Conservation (phyloP, 2,797 vertebrate genomes). For the Vespertilio murinus region DNA sequence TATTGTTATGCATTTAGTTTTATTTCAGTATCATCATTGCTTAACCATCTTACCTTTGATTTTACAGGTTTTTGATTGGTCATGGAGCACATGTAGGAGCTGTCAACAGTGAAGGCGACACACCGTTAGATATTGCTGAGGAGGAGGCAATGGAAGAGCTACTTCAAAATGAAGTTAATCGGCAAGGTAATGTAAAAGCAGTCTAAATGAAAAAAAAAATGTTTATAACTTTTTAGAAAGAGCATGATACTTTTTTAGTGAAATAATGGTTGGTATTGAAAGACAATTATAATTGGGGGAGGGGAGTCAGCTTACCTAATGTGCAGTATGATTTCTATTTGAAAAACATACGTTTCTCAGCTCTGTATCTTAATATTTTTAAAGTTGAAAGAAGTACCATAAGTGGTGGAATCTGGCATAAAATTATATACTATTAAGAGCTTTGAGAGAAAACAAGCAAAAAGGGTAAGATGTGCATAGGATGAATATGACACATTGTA, state of each 20-base stretch:
- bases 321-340: neutral
- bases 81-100: slow-evolving; percentile 96
- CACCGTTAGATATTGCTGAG: slow-evolving; percentile 97
- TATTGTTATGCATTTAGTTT: neutral
- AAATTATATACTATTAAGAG: slow-evolving; percentile 6
- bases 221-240: slow-evolving; percentile 37
- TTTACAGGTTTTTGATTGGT: slow-evolving; percentile 94
- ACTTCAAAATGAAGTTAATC: slow-evolving; percentile 97
- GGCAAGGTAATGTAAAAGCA: slow-evolving; percentile 90
- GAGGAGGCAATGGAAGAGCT: slow-evolving; percentile 99
- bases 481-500: neutral
- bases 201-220: neutral
- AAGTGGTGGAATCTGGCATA: neutral
- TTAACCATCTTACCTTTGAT: slow-evolving; percentile 57
- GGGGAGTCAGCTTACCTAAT: neutral
- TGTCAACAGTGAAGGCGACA: slow-evolving; percentile 99
- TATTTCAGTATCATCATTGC: neutral
- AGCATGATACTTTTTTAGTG: slow-evolving; percentile 11
- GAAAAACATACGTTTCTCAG: slow-evolving; percentile 2
- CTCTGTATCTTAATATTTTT: slow-evolving; percentile 5
- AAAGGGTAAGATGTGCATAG: neutral
- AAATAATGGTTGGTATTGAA: slow-evolving; percentile 21
- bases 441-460: slow-evolving; percentile 22
- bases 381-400: slow-evolving; percentile 21
- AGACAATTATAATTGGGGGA: neutral